Conservation (phyloP, 2,888 invertebrate species). For the Andrena minutula region DNA sequence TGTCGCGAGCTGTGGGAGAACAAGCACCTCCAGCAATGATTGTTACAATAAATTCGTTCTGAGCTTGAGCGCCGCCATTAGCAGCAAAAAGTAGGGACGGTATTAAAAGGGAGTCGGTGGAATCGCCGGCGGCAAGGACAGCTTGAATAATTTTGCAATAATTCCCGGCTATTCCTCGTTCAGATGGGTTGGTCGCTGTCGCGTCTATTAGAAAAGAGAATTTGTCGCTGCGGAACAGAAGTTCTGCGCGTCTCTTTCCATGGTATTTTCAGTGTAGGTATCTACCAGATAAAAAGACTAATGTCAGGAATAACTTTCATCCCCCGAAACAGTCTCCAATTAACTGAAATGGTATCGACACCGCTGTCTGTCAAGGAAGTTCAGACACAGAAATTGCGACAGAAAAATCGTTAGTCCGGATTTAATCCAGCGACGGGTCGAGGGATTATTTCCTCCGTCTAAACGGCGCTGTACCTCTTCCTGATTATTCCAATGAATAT, state of each 20-base stretch:
- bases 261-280: no score
- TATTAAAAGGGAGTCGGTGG: constrained; percentile 13
- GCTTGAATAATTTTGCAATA: constrained; percentile 54
- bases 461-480: constrained; percentile 24
- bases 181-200: neutral
- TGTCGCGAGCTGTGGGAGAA: no score
- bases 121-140: constrained; percentile 33
- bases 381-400: neutral
- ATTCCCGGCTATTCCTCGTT: constrained; percentile 36
- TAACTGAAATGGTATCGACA: no score
- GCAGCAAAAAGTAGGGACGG: constrained; percentile 1
- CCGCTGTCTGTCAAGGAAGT: no score
- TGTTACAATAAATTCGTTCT: constrained; percentile 17
- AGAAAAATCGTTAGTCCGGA: neutral
- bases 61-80: neutral
- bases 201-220: no score
- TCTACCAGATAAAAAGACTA: no score
- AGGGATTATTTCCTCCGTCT: neutral
- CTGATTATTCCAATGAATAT: constrained; percentile 38
- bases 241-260: no score
- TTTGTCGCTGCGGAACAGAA: no score
- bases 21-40: neutral
- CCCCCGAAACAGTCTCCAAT: no score
- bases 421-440: neutral
- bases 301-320: no score